phyloP scores from a whole-genome alignment of 2,888 invertebrate species.

The Caenorhabditis doughertyi region DNA sequence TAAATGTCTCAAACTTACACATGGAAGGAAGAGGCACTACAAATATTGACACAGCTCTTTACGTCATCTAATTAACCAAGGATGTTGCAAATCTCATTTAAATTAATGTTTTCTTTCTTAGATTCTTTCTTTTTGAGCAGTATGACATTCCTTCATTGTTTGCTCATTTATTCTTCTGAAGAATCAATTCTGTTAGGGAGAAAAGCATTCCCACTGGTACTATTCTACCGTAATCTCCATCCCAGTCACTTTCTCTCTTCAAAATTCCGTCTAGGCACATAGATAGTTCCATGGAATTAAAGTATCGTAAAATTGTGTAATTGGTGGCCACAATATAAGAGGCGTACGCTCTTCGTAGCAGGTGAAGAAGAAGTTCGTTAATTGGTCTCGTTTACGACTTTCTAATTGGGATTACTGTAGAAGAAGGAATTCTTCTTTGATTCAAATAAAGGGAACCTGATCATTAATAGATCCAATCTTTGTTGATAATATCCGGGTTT shows the following conservation, averaged over 20 bases:
- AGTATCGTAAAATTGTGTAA: constrained; percentile 61
- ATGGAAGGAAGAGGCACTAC: no score
- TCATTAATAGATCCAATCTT: no score
- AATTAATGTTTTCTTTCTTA: constrained; percentile 1
- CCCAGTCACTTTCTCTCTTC: neutral
- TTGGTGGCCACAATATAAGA: constrained; percentile 39
- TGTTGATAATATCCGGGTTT: no score
- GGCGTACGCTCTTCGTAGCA: constrained; percentile 5
- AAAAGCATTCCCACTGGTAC: no score
- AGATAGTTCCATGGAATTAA: constrained; percentile 53
- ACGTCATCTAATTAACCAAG: constrained; percentile 55
- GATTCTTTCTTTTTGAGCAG: constrained; percentile 8
- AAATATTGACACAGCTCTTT: constrained; percentile 31
- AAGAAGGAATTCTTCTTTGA: neutral
- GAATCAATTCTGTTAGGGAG: no score
- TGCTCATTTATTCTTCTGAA: constrained; percentile 20
- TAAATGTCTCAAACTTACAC: no score
- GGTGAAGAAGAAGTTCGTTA: constrained; percentile 41
- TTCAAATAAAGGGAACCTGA: no score
- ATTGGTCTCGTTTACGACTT: constrained; percentile 53
- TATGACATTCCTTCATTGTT: constrained; percentile 4
- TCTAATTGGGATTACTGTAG: constrained; percentile 60
- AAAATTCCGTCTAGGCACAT: neutral
- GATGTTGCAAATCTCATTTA: constrained; percentile 49
- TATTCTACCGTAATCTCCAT: constrained; percentile 39